Base-by-base conservation (phyloP, 2,888 invertebrate species). In the Sipha maydis region DNA sequence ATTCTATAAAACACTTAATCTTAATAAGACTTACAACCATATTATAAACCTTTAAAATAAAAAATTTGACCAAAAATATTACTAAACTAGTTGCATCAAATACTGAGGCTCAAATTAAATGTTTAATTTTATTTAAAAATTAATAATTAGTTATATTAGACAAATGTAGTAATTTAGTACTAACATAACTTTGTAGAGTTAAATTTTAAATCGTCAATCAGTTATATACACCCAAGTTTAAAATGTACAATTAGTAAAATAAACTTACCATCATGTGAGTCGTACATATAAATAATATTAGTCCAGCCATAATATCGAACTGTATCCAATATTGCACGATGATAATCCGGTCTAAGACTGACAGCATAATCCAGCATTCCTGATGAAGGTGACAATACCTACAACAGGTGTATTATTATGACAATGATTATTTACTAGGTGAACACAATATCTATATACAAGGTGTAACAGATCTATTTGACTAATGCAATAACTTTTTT, bases 261-360 rank as follows among this genome's bases (percentile, higher is more conserved):
- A 48, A 48, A 94, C 95, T 94, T 93, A 97, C 97, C 97, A 91
- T 97, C 97, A 91, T 97, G 96, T 0, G 97, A 96, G 92, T 97
- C 97, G 92, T 97, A 97, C 91, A 98, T 93, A 92, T 97, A 97
- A 91, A 97, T 96, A 90, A 98, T 95, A 92, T 95, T 95, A 91
- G 95, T 94, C 98, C 98, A 98, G 78, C 95, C 96, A 92, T 99
- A 99, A 92, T 96, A 96, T 90, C 95, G 94, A 91, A 99, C 97
- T 89, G 98, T 96, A 93, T 98, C 98, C 90, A 98, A 96, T 91
- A 99, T 96, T 89, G 99, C 98, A 91, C 95, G 96, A 92, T 98
- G 97, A 93, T 98, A 98, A 92, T 98, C 97, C 71, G 99, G 99
- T 90, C 98, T 94, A 95, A 99, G 96, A 92, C 97, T 97, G 91